phyloP scores from a whole-genome alignment of 2,888 invertebrate species.

The Leucophora obtusa region DNA sequence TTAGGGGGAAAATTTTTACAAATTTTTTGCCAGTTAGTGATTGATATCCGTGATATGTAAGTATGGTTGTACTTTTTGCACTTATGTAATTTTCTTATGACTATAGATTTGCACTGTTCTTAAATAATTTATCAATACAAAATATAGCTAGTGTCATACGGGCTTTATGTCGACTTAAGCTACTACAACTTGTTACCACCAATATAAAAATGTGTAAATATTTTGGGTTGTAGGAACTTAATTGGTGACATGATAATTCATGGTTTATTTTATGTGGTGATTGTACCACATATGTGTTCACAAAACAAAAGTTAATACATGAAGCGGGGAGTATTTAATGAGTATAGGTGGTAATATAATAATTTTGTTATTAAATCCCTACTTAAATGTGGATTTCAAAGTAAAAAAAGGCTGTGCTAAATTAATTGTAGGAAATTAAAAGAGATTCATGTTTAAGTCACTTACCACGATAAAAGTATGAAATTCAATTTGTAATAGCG shows the following conservation, averaged over 20 bases:
- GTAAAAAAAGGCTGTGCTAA: constrained; percentile 20
- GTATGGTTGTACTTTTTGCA: too few relatives aligned
- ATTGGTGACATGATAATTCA: background rate
- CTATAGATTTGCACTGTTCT: too few relatives aligned
- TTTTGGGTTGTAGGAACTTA: background rate
- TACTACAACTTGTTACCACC: too few relatives aligned
- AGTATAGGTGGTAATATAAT: constrained; percentile 5
- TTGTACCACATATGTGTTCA: background rate
- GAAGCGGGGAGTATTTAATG: background rate
- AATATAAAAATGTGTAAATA: background rate
- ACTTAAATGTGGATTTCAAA: background rate
- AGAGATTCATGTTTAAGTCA: constrained; percentile 14
- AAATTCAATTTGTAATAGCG: too few relatives aligned
- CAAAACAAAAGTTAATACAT: background rate
- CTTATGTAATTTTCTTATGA: too few relatives aligned
- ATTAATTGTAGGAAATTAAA: constrained; percentile 43
- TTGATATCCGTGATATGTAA: too few relatives aligned
- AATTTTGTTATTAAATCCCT: background rate
- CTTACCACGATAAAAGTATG: too few relatives aligned
- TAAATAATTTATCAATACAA: too few relatives aligned
- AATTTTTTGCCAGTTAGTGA: too few relatives aligned
- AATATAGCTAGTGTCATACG: too few relatives aligned
- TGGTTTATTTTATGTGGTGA: background rate
- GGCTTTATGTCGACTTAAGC: too few relatives aligned
- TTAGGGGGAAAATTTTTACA: too few relatives aligned